Base-by-base conservation (phyloP, 2,797 vertebrate genomes). In the Eulemur mongoz region DNA sequence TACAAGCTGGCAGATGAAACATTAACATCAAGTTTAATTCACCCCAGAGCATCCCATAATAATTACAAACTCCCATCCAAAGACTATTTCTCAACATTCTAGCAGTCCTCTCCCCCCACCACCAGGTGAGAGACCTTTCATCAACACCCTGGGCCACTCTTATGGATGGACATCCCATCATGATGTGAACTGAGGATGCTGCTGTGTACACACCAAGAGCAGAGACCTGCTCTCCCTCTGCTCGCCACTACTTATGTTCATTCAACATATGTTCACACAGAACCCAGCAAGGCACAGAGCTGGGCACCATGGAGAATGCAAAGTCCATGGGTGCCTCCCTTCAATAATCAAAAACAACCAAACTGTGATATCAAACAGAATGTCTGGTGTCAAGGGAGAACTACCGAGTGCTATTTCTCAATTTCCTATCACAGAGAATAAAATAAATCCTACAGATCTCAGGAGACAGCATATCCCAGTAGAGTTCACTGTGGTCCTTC, bases 81-180 rank as follows among this genome's bases (percentile, higher is more conserved):
- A 92, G 76, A 86, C 85, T 82, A 38, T 93, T 84, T 93, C 45
- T 94, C 82, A 91, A 69, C 81, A 94, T 96, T 82, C 40, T 91
- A 94, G 69, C 50, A 84, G n/a, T 89, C 45, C 17, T 93, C 65
- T 76, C 32, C 20, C 38, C 23, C 79, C 69, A 9, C 1, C 76
- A 50, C 50, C 38, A 78, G 50, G 23, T 23, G 59, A 69, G 45
- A 54, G 11, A 78, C 69, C n/a, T 25, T 79, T 90, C 81, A 63
- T 72, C 45, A 91, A 63, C 23, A 45, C 4, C 32, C 59, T 78
- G 87, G 87, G 43, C 85, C 54, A n/a, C 32, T 85, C 23, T 59
- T 38, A 9, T 30, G 25, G 12, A 43, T 75, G 45, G 65, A 25
- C n/a, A 67, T 22, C 18, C 78, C 43, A 59, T 52, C 43, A 8